Base-by-base conservation (phyloP, 2,113 vertebrate genomes). In the Merops nubicus region DNA sequence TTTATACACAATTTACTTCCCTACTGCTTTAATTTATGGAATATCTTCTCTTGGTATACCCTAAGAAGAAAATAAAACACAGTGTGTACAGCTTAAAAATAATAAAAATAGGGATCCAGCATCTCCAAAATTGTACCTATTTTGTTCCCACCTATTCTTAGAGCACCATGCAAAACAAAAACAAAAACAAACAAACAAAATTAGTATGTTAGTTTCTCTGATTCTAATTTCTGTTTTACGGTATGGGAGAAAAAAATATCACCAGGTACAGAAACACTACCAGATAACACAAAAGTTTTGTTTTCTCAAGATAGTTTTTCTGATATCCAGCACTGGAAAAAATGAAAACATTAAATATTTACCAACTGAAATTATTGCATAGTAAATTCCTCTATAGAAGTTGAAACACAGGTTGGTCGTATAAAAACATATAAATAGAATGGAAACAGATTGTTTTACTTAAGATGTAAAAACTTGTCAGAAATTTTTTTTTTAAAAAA, bases 351-450 rank as follows among this genome's bases (percentile, higher is more conserved):
- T 42, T 31, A 47, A 21, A n/a, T 48, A 9, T 63, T 45, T 82
- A 13, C 7, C 13, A 59, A 3, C 11, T 23, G 25, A 23, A 84
- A 36, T 69, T 89, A 36, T 28, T 53, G 7, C 15, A 43, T 29
- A 0, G 23, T 83, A 38, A 62, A 45, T 88, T 76, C 38, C 11
- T 54, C 9, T 59, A 5, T 23, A 5, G 43, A 56, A 73, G 1
- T 53, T 54, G 16, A 88, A 86, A 73, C 7, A 29, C 2, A 10
- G 0, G 1, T 0, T 43, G 53, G 31, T 47, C 2, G 2, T 43
- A 6, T 43, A 12, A 51, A 88, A 83, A 19, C 3, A 47, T 9
- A 43, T 6, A 31, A 47, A 54, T 36, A 20, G 8, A 76, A 25
- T 43, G 18, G 11, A 78, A 91, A 76, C 28, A 0, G 4, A 51